Base-by-base conservation (phyloP, 1,140 invertebrate genomes). In the Platyura marginata region DNA sequence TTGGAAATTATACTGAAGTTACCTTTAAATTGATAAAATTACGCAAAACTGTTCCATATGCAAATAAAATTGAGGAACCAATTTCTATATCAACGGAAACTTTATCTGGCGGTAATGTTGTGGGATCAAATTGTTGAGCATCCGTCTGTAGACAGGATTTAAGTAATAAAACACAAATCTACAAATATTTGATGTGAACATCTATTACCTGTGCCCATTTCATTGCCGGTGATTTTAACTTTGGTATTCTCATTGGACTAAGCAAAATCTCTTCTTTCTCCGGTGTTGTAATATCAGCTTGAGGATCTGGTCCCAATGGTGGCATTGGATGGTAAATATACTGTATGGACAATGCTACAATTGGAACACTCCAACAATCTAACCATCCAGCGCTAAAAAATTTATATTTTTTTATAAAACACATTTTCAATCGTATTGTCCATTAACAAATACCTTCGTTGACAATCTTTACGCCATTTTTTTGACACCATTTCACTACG, bases 291-390 rank as follows among this genome's bases (percentile, higher is more conserved):
- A 92, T 85, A 54, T 91, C 82, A 1, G 86, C 84, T 64, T 89
- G 85, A 0, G 85, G 85, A 45, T 79, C 74, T 2, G 84, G 84
- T 1, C 85, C 85, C 18, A 88, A 54, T 1, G 84, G 82, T 4
- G 87, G 86, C 53, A 84, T 79, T 0, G 91, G 89, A 61, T 95
- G 90, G 59, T 93, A 96, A 1, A 73, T 78, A 59, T 93, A 96
- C 45, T 77, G 74, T 18, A 96, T 88, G 51, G 82, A 89, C 13
- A 96, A 65, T 3, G 88, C 86, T 18, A 92, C 80, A 44, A 94
- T 93, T 1, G 89, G 88, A 3, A 94, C 89, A 11, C 81, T 82
- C 90, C 90, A 94, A 57, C 91, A 95, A 55, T 94, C 89, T 2
- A 94, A 74, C 93, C 93, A 97, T 2, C 89, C 88, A 21, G 54